These are phyloP conservation scores for Euphydryas editha DNA, from an alignment of 2,888 invertebrate genomes.

Conservation along the genomic window DNA sequence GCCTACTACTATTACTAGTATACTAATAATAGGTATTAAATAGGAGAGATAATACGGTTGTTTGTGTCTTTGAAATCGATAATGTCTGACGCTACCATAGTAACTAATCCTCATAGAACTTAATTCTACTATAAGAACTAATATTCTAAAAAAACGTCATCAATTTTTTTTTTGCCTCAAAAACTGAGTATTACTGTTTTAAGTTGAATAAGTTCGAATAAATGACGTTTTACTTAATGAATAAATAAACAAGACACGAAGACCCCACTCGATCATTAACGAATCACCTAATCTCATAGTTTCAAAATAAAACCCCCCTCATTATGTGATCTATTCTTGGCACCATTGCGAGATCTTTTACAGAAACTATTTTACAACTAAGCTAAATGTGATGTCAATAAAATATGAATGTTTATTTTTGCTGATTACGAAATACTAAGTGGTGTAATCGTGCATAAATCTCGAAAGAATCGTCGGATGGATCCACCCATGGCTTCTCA, in stretches of 20 bases:
- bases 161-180: too few relatives aligned
- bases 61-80: too few relatives aligned
- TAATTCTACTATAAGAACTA: too few relatives aligned
- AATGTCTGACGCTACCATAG: too few relatives aligned
- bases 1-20: too few relatives aligned
- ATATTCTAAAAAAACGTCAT: too few relatives aligned
- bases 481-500: slow-evolving; percentile 63
- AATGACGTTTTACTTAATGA: not conserved
- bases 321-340: slow-evolving; percentile 70
- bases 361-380: slow-evolving; percentile 57
- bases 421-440: slow-evolving; percentile 77
- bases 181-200: too few relatives aligned
- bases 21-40: too few relatives aligned
- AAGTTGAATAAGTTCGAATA: not conserved
- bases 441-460: slow-evolving; percentile 67
- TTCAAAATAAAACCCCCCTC: slow-evolving; percentile 76
- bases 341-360: slow-evolving; percentile 53
- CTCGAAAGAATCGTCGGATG: slow-evolving; percentile 68
- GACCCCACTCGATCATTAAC: slow-evolving; percentile 43
- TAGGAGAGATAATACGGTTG: too few relatives aligned
- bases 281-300: slow-evolving; percentile 51
- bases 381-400: slow-evolving; percentile 78
- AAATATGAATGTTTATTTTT: slow-evolving; percentile 80
- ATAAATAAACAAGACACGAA: slow-evolving; percentile 16
- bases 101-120: too few relatives aligned